These are phyloP conservation scores for Styela clava DNA, from an alignment of 23 tunicate genomes.

Conservation along the genomic window DNA sequence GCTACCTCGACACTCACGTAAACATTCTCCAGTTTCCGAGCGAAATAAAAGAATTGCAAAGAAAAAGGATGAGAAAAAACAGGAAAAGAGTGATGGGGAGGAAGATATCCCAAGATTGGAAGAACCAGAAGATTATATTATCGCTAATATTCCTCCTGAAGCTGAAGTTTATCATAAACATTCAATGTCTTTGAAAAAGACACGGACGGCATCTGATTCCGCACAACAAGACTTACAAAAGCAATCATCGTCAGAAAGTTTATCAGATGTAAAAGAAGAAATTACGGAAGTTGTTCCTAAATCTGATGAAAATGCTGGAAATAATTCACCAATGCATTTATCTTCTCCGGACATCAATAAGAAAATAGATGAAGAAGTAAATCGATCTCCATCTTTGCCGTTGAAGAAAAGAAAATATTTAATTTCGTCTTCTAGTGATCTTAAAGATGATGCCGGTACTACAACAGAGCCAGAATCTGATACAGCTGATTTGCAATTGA, in stretches of 20 bases:
- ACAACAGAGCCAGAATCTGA: conserved; percentile 4
- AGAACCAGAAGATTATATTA: conserved; percentile 88
- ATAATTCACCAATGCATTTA: not conserved
- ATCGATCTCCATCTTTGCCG: conserved; percentile 73
- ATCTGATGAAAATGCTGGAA: not conserved
- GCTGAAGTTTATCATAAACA: conserved; percentile 53
- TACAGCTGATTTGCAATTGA: not conserved
- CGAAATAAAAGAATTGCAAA: not conserved
- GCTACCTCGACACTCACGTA: not conserved
- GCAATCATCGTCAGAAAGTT: not conserved
- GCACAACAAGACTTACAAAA: not conserved
- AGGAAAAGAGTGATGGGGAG: conserved; percentile 20
- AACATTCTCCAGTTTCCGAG: not conserved
- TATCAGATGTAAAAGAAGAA: not conserved
- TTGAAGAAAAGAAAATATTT: conserved; percentile 65
- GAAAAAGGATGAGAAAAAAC: not conserved
- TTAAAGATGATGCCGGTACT: conserved; percentile 7
- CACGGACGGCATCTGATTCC: conserved; percentile 7
- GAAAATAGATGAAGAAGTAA: conserved; percentile 35
- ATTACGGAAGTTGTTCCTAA: conserved; percentile 4
- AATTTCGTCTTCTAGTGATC: conserved; percentile 16
- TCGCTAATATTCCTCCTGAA: conserved; percentile 60
- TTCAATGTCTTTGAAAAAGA: conserved; percentile 30
- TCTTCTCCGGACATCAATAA: not conserved
- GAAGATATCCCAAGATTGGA: conserved; percentile 30